Percentiles rank a stretch among this genome's conserved stretches.
These are phyloP conservation scores for Pao palembangensis DNA, from an alignment of 2,113 vertebrate species.

Conservation along the genomic window DNA sequence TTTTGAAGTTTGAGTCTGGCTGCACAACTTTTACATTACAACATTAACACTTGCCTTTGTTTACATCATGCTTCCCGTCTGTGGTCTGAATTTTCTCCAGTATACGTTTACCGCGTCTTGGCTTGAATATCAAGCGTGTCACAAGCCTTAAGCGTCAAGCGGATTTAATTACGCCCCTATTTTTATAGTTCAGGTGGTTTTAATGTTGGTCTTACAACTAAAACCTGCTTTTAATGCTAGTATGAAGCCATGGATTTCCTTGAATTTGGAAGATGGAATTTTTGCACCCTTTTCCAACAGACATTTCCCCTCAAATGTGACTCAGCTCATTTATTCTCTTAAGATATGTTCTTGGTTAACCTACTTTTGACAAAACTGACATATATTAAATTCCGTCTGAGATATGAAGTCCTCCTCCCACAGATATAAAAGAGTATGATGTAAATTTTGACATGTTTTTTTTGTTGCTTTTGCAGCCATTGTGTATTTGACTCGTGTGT, in stretches of 20 bases:
- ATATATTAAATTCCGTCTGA: neutral
- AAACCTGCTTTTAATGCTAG: conserved; percentile 1
- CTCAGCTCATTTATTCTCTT: neutral
- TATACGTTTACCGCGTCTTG: too few species aligned
- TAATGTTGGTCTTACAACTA: conserved; percentile 5
- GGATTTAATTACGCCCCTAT: conserved; percentile 21
- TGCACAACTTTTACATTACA: too few species aligned
- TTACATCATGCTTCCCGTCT: too few species aligned
- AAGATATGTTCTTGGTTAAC: conserved; percentile 21
- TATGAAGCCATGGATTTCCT: conserved; percentile 34
- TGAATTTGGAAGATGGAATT: conserved; percentile 20
- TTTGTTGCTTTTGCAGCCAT: too few species aligned
- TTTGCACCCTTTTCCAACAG: conserved; percentile 16
- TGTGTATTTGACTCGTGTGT: conserved; percentile 14
- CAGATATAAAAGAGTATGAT: conserved; percentile 2
- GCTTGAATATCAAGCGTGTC: too few species aligned
- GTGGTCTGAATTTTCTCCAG: too few species aligned
- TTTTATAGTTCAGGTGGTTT: conserved; percentile 28
- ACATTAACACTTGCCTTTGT: too few species aligned
- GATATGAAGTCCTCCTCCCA: neutral
- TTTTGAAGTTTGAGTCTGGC: too few species aligned
- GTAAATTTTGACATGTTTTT: neutral
- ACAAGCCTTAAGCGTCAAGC: too few species aligned
- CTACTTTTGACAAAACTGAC: conserved; percentile 20
- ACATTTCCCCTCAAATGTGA: conserved; percentile 13